Evolutionary conservation across 2,113 vertebrate species (phyloP).

Genomic region (Meriones unguiculatus): DNA sequence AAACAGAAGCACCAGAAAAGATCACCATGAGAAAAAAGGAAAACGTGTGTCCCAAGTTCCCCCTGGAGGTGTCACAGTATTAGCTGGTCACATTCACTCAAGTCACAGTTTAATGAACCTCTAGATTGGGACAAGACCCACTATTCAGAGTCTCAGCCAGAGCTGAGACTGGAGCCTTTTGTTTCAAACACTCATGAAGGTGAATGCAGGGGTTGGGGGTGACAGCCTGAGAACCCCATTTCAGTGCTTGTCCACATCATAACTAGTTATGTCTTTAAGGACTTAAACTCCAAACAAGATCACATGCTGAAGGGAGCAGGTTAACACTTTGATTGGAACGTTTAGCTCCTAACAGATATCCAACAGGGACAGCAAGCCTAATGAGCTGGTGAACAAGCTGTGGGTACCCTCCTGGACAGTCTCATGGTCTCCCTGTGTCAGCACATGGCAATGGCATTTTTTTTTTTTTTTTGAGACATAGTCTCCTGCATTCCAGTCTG

Average conservation of each 20-base stretch:
- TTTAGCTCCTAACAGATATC: background rate
- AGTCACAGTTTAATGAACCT: background rate
- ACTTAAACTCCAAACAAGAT: background rate
- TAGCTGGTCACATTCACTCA: background rate
- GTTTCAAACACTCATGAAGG: background rate
- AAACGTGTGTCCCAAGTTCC: background rate
- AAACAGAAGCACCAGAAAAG: background rate
- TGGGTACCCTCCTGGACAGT: background rate
- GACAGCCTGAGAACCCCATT: background rate
- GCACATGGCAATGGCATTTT: too few relatives aligned
- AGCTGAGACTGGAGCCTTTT: background rate
- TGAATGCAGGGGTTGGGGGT: too few relatives aligned
- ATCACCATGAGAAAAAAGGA: background rate
- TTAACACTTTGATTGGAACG: background rate
- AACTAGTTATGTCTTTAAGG: background rate
- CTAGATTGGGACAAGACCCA: background rate
- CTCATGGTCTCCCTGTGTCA: rapidly evolving
- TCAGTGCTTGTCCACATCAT: too few relatives aligned
- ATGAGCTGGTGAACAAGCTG: background rate
- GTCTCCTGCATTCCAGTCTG: background rate
- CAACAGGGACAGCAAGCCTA: background rate
- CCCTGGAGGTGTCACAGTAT: background rate
- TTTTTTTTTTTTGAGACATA: background rate
- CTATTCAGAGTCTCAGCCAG: background rate
- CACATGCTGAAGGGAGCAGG: background rate